phyloP scores from a whole-genome alignment of 2,888 invertebrate genomes.

The Vandiemenella viatica region DNA sequence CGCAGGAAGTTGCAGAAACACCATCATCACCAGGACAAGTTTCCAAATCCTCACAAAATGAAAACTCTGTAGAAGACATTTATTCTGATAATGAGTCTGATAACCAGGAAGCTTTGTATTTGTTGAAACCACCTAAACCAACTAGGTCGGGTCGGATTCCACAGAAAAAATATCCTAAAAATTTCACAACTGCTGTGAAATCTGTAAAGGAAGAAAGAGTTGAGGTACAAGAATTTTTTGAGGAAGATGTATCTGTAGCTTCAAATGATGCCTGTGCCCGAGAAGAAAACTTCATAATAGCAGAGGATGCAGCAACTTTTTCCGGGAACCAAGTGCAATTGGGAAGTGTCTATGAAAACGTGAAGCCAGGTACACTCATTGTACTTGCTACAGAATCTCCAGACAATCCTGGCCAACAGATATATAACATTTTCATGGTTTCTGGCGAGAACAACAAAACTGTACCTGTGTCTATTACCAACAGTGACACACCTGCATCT shows the following conservation, averaged over 20 bases:
- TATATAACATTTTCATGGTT: conserved; percentile 15
- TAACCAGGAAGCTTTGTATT: too few relatives aligned
- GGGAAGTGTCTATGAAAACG: conserved; percentile 2
- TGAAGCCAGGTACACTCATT: conserved; percentile 13
- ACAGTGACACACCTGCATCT: too few relatives aligned
- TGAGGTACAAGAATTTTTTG: neutral
- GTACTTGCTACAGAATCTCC: conserved; percentile 10
- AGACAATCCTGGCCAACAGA: conserved; percentile 5
- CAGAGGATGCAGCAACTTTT: neutral
- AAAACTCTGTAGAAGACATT: too few relatives aligned
- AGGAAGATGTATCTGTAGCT: neutral
- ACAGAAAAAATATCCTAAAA: too few relatives aligned
- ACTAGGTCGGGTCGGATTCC: neutral
- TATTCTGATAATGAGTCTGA: too few relatives aligned
- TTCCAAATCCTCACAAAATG: too few relatives aligned
- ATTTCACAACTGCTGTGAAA: too few relatives aligned
- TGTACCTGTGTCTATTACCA: too few relatives aligned
- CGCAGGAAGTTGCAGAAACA: too few relatives aligned
- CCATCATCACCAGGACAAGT: too few relatives aligned
- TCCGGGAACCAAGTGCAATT: neutral
- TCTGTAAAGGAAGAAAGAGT: neutral
- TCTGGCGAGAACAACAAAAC: neutral
- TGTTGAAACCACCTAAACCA: too few relatives aligned
- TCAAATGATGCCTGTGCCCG: neutral
- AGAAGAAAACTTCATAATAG: neutral